Evolutionary conservation across 2,113 vertebrate species (phyloP), one percentile per base, ranked within the genome.

Genomic region (Prietella phreatophila): DNA sequence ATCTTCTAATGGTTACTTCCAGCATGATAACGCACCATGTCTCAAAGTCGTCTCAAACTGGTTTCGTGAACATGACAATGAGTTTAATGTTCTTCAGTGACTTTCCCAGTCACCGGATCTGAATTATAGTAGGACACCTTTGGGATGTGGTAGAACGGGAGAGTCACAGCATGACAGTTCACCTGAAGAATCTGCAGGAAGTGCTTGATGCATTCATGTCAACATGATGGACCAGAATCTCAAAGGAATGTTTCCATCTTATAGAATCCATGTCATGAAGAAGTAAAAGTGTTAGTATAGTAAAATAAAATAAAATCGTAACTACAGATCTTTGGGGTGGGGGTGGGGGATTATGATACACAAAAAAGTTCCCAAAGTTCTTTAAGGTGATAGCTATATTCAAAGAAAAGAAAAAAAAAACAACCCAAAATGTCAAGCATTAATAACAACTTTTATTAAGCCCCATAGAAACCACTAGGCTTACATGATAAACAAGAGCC

Each of bases 141-240:
- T n/a, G 27, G 27, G 10, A 65, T n/a, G 61, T 1, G 10, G 0
- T 65, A 13, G 27, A n/a, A n/a, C 11, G 25, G 27, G 61, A 65
- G 27, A 27, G n/a, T 65, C 27, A 9, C 61, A 65, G 61, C 61
- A 65, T 65, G 61, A n/a, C 13, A 11, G 61, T 13, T 3, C 25
- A 65, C 8, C 61, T n/a, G 61, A 63, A 63, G n/a, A 63, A 63
- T 63, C 61, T 27, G 61, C 9, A 63, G 61, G 8, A 47, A 47
- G 6, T 47, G 7, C 9, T 8, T 50, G 8, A n/a, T 27, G 27
- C 27, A 65, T n/a, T 65, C 61, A 65, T n/a, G 11, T 67, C n/a
- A 67, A n/a, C 65, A 67, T 67, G n/a, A 67, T 67, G n/a, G n/a
- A 67, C 65, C 65, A 67, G 65, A 67, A 67, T 63, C 58, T 60